A percentile compares a stretch with the other conserved stretches of the same genome.
Conservation (phyloP, 2,797 vertebrate species). For the Lepilemur ruficaudatus region DNA sequence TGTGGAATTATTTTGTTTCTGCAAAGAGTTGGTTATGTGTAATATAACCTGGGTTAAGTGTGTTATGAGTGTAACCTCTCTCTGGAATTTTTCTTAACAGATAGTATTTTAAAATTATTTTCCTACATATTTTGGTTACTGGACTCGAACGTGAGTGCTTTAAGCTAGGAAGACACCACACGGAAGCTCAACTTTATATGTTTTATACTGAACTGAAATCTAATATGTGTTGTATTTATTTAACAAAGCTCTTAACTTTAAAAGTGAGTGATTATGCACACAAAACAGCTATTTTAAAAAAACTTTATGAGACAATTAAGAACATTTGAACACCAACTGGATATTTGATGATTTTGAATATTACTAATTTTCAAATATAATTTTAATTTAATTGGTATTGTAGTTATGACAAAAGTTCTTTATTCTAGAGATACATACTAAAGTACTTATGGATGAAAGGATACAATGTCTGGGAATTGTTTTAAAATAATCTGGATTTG, state of each 20-base stretch:
- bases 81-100: constrained; percentile 10
- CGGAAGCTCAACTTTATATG: not conserved
- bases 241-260: constrained; percentile 19
- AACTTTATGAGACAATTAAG: constrained; percentile 8
- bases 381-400: not conserved
- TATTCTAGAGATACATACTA: constrained; percentile 21
- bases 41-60: constrained; percentile 77
- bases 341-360: constrained; percentile 27
- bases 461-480: not conserved
- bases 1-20: constrained; percentile 76
- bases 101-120: constrained; percentile 1
- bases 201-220: not conserved
- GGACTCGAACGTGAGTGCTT: constrained; percentile 15
- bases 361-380: not conserved
- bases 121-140: not conserved
- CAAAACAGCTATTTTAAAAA: not conserved
- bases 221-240: constrained; percentile 4
- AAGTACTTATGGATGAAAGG: constrained; percentile 4
- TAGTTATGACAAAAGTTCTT: constrained; percentile 23
- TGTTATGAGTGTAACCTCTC: not conserved
- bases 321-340: not conserved
- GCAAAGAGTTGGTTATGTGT: constrained; percentile 81
- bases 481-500: constrained; percentile 43
- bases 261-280: not conserved
- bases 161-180: not conserved